These are phyloP conservation scores for Blastobasis lacticolella DNA, from an alignment of 2,888 invertebrate species.

Conservation along the genomic window DNA sequence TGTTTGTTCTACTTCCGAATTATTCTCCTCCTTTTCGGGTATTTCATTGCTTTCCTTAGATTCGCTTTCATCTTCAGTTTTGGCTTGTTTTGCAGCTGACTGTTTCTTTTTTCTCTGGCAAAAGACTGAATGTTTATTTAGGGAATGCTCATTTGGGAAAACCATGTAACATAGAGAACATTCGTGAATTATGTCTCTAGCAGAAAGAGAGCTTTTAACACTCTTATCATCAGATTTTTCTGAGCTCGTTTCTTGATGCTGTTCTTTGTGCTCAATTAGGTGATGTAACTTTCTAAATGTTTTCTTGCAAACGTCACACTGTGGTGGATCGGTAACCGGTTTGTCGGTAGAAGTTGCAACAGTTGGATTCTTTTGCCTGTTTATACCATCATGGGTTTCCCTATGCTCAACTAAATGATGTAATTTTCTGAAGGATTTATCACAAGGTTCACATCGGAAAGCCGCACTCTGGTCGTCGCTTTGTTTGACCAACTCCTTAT, in stretches of 20 bases:
- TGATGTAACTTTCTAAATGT: slow-evolving; percentile 60
- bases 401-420: slow-evolving; percentile 68
- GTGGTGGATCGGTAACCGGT: slow-evolving; percentile 38
- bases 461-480: slow-evolving; percentile 54
- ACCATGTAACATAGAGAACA: slow-evolving; percentile 71
- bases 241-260: slow-evolving; percentile 26
- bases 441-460: slow-evolving; percentile 67
- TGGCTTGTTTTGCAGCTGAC: slow-evolving; percentile 35
- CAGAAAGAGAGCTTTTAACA: slow-evolving; percentile 54
- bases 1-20: slow-evolving; percentile 11
- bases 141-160: slow-evolving; percentile 66
- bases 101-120: slow-evolving; percentile 62
- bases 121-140: slow-evolving; percentile 55
- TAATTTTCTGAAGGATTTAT: slow-evolving; percentile 66
- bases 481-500: slow-evolving; percentile 26
- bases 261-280: slow-evolving; percentile 64
- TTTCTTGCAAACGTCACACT: slow-evolving; percentile 63
- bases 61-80: slow-evolving; percentile 17
- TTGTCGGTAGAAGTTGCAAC: slow-evolving; percentile 26
- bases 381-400: slow-evolving; percentile 63
- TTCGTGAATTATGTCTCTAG: slow-evolving; percentile 68
- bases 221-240: slow-evolving; percentile 65
- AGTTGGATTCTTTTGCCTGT: slow-evolving; percentile 38
- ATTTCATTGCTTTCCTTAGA: slow-evolving; percentile 6
- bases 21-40: slow-evolving; percentile 14